phyloP scores from a whole-genome alignment of 2,113 vertebrate species.

The Nyctereutes procyonoides region DNA sequence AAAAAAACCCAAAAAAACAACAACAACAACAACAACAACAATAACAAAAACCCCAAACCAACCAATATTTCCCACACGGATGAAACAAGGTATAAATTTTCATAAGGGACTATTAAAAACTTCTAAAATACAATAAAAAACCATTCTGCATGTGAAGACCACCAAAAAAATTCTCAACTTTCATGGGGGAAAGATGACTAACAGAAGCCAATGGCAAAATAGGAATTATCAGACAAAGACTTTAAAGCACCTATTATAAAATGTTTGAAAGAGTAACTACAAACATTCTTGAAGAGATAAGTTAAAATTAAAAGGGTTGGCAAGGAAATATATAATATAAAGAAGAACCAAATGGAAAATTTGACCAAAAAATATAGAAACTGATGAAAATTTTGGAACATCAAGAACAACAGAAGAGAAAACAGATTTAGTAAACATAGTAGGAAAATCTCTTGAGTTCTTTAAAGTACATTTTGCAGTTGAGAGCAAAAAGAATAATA shows the following conservation, averaged over 20 bases:
- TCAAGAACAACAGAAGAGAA: not conserved
- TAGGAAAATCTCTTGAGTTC: not conserved
- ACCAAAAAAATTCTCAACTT: not conserved
- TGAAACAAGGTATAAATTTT: not conserved
- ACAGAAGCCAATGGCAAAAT: not conserved
- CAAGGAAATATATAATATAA: not conserved
- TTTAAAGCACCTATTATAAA: not conserved
- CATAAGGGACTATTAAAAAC: not conserved
- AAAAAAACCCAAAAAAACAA: not conserved
- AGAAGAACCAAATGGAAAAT: not conserved
- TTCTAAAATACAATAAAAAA: not conserved
- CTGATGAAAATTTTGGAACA: not conserved
- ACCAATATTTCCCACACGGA: not conserved
- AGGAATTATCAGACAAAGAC: not conserved
- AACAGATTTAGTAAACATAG: not conserved
- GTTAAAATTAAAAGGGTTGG: not conserved
- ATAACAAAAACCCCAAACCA: too few species aligned
- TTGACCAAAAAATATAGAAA: constrained; percentile 2
- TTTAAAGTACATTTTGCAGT: not conserved
- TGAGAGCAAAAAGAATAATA: not conserved
- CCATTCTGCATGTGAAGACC: not conserved
- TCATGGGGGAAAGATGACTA: not conserved
- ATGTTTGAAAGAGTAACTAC: not conserved
- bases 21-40: too few species aligned
- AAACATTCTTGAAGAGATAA: constrained; percentile 13